Conservation (phyloP, 30 jellyfish, hydroid and myxozoan species). For the Turritopsis rubra region DNA sequence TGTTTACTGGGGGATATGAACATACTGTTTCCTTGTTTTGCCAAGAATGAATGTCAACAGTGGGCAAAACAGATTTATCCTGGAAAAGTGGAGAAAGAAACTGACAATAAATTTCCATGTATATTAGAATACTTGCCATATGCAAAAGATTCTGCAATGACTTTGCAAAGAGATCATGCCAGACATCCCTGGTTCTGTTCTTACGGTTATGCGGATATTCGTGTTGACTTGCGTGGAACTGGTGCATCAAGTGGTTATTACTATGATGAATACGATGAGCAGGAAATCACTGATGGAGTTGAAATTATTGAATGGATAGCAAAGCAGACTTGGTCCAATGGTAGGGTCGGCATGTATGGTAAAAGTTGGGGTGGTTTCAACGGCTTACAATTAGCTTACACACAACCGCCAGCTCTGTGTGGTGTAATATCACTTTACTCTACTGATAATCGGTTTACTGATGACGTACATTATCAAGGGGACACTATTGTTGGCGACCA, state of each 20-base stretch:
- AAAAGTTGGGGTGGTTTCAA: slow-evolving; percentile 59
- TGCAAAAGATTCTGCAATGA: slow-evolving; percentile 18
- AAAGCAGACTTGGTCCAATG: slow-evolving; percentile 37
- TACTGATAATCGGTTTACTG: slow-evolving; percentile 36
- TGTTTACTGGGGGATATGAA: background rate
- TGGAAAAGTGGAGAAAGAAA: background rate
- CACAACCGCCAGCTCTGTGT: slow-evolving; percentile 37
- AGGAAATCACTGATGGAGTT: slow-evolving; percentile 29
- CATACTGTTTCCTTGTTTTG: slow-evolving; percentile 2
- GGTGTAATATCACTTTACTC: slow-evolving; percentile 39
- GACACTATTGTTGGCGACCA: slow-evolving; percentile 34
- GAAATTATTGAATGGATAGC: slow-evolving; percentile 41
- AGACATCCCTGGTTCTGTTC: slow-evolving; percentile 47
- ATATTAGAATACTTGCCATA: slow-evolving; percentile 40
- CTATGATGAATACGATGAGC: slow-evolving; percentile 33
- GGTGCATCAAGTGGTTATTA: slow-evolving; percentile 39
- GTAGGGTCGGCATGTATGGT: slow-evolving; percentile 51
- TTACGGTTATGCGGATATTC: slow-evolving; percentile 39
- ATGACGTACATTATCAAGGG: slow-evolving; percentile 47
- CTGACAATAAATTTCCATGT: slow-evolving; percentile 12
- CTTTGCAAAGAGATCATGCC: slow-evolving; percentile 28
- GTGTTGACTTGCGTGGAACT: slow-evolving; percentile 47
- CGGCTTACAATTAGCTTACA: slow-evolving; percentile 50
- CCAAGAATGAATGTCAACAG: background rate
- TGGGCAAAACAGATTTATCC: slow-evolving; percentile 13